Evolutionary conservation across 2,888 invertebrate genomes (phyloP).

Genomic region (Athetis lepigone): DNA sequence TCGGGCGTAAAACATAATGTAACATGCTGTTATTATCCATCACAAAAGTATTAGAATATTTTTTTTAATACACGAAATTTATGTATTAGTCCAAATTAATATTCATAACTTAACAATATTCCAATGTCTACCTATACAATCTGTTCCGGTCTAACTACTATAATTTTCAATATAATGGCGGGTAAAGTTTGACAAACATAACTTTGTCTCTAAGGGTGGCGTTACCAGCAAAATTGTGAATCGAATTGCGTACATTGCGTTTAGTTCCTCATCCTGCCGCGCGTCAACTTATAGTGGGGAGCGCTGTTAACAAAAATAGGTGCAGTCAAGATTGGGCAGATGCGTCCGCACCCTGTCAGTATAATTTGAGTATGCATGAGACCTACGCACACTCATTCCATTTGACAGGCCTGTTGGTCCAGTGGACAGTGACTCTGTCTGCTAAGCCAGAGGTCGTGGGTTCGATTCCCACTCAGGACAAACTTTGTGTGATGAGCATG

Average conservation of each 20-base stretch:
- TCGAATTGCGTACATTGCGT: background rate
- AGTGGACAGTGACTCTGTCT: too few species aligned
- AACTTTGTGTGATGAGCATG: too few species aligned
- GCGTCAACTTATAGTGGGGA: background rate
- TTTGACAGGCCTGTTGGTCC: too few species aligned
- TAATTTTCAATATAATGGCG: background rate
- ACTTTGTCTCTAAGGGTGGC: background rate
- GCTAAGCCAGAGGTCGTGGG: too few species aligned
- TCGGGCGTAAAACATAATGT: slow-evolving; percentile 19
- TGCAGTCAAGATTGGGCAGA: background rate
- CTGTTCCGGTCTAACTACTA: too few species aligned
- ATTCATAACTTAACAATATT: background rate
- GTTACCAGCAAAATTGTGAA: background rate
- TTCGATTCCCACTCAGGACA: too few species aligned
- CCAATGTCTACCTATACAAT: too few species aligned
- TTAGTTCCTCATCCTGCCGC: background rate
- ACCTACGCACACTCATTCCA: too few species aligned
- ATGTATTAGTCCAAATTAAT: background rate
- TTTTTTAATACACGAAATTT: background rate
- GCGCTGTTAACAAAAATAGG: background rate
- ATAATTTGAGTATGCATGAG: too few species aligned
- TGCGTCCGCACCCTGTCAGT: background rate
- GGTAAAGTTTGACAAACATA: background rate
- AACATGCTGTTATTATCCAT: background rate
- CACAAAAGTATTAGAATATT: background rate